Base-by-base conservation (phyloP, 1,140 invertebrate genomes). In the Diabrotica virgifera region DNA sequence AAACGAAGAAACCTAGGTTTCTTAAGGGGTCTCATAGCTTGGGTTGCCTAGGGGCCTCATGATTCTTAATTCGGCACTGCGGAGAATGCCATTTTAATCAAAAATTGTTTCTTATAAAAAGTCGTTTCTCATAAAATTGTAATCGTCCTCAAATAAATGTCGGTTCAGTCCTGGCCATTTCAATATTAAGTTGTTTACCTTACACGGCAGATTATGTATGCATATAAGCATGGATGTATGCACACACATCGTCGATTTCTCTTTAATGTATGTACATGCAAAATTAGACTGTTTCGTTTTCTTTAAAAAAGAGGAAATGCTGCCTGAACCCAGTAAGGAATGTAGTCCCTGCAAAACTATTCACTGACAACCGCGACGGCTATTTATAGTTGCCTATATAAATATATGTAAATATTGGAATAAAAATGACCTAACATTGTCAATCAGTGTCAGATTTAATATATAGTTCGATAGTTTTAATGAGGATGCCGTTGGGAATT, bases 361-460 rank as follows among this genome's bases (percentile, higher is more conserved):
- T 8, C 40, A n/a, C n/a, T 46, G 40, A 46, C 40, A 46, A 11
- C 6, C 11, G 40, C 40, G 8, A n/a, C 40, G 3, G 40, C 40
- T 46, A 46, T 46, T 46, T 46, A 46, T 46, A 46, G 40, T 46
- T 10, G 8, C 3, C 8, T 46, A 46, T 46, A 46, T 46, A 46
- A 46, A 46, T 46, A 46, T 46, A 46, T 46, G 40, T 46, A 46
- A 46, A 46, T 46, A 46, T 46, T 46, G 8, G 40, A 8, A n/a
- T 46, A 46, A 46, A 46, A 46, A 46, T 46, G n/a, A n/a, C n/a
- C n/a, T 46, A 46, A 46, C 40, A 46, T 46, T 46, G 40, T 46
- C 40, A 46, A 46, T 46, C 40, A 46, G 40, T 46, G 40, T 46
- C 40, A 46, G 40, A 46, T n/a, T 10, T 46, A 5, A 46, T 46